phyloP scores from a whole-genome alignment of 2,113 vertebrate genomes.

The Cyprinodon tularosa region DNA sequence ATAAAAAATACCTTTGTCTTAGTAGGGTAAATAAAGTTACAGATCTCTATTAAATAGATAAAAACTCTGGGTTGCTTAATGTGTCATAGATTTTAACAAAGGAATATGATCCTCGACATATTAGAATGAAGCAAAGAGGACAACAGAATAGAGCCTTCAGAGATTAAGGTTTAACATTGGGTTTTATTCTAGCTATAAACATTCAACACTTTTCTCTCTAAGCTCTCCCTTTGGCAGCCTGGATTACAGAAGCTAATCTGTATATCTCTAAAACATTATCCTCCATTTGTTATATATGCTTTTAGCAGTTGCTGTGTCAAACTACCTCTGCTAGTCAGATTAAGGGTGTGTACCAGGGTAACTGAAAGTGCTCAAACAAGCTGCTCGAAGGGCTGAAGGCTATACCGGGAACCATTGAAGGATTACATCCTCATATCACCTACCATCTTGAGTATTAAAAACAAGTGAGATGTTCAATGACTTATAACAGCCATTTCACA shows the following conservation, averaged over 20 bases:
- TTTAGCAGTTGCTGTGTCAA: conserved; percentile 65
- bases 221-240: conserved; percentile 69
- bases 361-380: conserved; percentile 79
- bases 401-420: conserved; percentile 69
- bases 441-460: conserved; percentile 70
- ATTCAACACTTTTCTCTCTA: conserved; percentile 73
- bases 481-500: conserved; percentile 76
- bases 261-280: conserved; percentile 81
- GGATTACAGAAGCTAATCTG: conserved; percentile 82
- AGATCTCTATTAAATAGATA: not conserved
- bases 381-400: conserved; percentile 71
- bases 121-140: conserved; percentile 49
- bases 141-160: conserved; percentile 28
- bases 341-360: conserved; percentile 73
- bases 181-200: conserved; percentile 74
- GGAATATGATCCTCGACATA: not conserved
- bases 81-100: not conserved
- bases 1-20: not conserved
- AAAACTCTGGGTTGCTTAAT: not conserved
- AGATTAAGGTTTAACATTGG: conserved; percentile 73
- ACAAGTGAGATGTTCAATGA: conserved; percentile 69
- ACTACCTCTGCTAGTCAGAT: conserved; percentile 76
- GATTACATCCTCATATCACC: conserved; percentile 77
- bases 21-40: not conserved
- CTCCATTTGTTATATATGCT: conserved; percentile 71